Evolutionary conservation across 2,797 vertebrate genomes (phyloP).

Genomic region (Takifugu ocellatus): DNA sequence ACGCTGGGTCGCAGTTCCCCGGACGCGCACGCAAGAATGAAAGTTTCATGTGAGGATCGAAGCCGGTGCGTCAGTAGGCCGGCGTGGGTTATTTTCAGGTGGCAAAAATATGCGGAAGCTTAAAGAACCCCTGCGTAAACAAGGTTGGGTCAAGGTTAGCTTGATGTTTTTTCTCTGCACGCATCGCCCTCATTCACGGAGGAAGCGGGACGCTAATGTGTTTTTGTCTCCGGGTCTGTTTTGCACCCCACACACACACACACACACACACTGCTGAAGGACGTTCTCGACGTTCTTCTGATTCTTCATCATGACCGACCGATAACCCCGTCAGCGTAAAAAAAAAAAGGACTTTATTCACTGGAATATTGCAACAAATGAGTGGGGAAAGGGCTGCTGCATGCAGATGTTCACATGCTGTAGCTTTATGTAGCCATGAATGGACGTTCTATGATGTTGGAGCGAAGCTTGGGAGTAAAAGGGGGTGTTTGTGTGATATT

Average conservation of each 20-base stretch:
- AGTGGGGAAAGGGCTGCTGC: constrained; percentile 18
- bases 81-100: constrained; percentile 45
- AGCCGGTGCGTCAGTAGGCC: constrained; percentile 36
- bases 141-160: constrained; percentile 30
- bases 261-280: constrained; percentile 27
- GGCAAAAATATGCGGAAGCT: background rate
- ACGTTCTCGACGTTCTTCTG: constrained; percentile 17
- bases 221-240: constrained; percentile 50
- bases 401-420: constrained; percentile 47
- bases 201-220: constrained; percentile 14
- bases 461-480: constrained; percentile 31
- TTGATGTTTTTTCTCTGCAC: constrained; percentile 6
- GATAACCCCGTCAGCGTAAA: constrained; percentile 25
- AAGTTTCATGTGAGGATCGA: constrained; percentile 41
- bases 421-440: constrained; percentile 43
- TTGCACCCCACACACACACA: constrained; percentile 31
- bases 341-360: background rate
- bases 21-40: constrained; percentile 2
- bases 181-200: constrained; percentile 29
- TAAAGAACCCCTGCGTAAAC: constrained; percentile 7
- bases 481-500: constrained; percentile 28
- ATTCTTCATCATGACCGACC: constrained; percentile 31
- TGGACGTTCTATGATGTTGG: constrained; percentile 26
- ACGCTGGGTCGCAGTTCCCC: constrained; percentile 6
- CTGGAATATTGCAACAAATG: constrained; percentile 9